Base-by-base conservation (phyloP, 2,888 invertebrate genomes). In the Drosophila greeni region DNA sequence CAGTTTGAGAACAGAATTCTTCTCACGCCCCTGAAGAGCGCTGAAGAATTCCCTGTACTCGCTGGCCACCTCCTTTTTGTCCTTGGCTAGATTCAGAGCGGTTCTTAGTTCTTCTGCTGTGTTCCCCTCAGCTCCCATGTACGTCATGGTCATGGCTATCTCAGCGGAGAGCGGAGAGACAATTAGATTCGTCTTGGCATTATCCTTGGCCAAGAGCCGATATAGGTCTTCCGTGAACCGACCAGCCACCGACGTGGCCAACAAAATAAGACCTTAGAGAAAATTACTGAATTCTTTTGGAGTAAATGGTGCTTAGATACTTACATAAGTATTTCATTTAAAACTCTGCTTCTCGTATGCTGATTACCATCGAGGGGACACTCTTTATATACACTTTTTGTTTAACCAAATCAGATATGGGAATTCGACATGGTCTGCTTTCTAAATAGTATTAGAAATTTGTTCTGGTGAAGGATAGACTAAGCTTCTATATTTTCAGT, bases 161-260 rank as follows among this genome's bases (percentile, higher is more conserved):
- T 55, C 40, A 6, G 26, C 12, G 2, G 57, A 40, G 20, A 58
- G 3, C 3, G 58, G 40, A 1, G 58, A 58, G 0, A 3, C 11
- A 42, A 42, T 23, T 0, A 58, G 5, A 20, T 58, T 58, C 3
- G 29, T 4, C 1, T 34, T 3, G 0, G 20, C 11, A 29, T 29
- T 16, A 0, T 58, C 20, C 14, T 29, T 42, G 11, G 26, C 40
- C 18, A 58, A 33, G 16, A 20, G 9, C 8, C 26, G 20, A 16
- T 58, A 58, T 0, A 42, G 20, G n/a, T 58, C 42, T 9, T 56
- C 40, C 4, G 26, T 11, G 20, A 59, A 59, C 9, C 8, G 45
- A 1, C 18, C 45, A 24, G 37, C 6, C 24, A 55, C 55, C 12
- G 55, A 43, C 12, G 45, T 37, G 58, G 43, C 52, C 52, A 52